phyloP scores from a whole-genome alignment of 64 coral and sea anemone species.

The Orbicella faveolata region DNA sequence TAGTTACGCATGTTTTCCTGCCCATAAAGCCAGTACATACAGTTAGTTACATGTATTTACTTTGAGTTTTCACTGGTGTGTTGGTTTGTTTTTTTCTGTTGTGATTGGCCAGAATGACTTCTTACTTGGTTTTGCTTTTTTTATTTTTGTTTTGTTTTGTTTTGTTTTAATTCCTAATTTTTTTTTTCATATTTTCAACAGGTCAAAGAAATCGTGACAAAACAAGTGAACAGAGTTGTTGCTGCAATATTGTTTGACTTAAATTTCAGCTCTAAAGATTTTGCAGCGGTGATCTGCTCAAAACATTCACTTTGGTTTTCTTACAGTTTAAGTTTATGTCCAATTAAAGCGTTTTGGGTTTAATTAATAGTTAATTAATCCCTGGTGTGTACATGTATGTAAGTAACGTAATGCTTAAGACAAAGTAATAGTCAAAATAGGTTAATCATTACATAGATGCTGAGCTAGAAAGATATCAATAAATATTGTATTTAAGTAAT shows the following conservation, averaged over 20 bases:
- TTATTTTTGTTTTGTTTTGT: too few species aligned
- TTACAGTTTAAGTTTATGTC: not conserved
- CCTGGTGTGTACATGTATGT: not conserved
- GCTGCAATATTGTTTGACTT: conserved; percentile 78
- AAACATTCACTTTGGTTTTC: not conserved
- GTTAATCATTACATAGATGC: not conserved
- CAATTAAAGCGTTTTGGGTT: not conserved
- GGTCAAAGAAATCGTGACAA: conserved; percentile 92
- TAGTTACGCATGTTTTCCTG: too few species aligned
- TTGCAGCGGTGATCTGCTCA: not conserved
- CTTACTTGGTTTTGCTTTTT: too few species aligned
- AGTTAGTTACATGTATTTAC: too few species aligned
- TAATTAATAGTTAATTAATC: not conserved
- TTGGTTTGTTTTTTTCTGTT: too few species aligned
- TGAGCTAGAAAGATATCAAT: not conserved
- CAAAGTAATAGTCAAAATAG: not conserved
- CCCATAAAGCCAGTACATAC: too few species aligned
- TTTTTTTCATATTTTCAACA: not conserved
- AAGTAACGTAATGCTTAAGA: not conserved
- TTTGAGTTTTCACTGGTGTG: too few species aligned
- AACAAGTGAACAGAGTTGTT: conserved; percentile 85
- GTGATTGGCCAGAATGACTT: too few species aligned
- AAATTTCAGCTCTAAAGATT: not conserved
- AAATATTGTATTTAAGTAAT: not conserved
- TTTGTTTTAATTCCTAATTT: too few species aligned